Conservation (phyloP, 2,888 invertebrate genomes). For the Hydroisotoma schaefferi region DNA sequence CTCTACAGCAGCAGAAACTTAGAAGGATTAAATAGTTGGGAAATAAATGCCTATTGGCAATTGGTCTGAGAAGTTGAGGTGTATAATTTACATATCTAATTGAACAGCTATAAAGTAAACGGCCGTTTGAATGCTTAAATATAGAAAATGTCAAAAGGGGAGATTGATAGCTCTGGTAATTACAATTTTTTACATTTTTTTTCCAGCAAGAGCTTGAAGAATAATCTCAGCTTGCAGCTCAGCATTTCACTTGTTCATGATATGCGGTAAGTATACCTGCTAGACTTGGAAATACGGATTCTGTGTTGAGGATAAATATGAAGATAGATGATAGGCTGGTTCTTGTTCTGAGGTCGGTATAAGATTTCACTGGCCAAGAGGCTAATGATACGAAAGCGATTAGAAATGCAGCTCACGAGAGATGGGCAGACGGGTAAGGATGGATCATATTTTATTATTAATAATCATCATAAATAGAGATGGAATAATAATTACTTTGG, state of each 20-base stretch:
- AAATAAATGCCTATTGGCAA: conserved; percentile 4
- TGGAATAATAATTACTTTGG: conserved; percentile 15
- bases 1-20: neutral
- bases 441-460: conserved; percentile 12
- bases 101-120: conserved; percentile 27
- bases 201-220: too few relatives aligned
- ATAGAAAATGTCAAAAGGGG: conserved; percentile 19
- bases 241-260: too few relatives aligned
- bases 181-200: conserved; percentile 18
- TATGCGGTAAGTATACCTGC: too few relatives aligned
- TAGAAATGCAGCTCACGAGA: conserved; percentile 17
- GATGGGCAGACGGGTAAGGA: conserved; percentile 13
- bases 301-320: too few relatives aligned
- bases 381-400: conserved; percentile 8
- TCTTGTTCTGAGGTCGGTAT: too few relatives aligned
- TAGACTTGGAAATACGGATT: too few relatives aligned
- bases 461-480: conserved; percentile 19
- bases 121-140: conserved; percentile 17
- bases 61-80: conserved; percentile 6
- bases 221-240: too few relatives aligned
- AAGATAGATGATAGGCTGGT: too few relatives aligned
- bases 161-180: conserved; percentile 19
- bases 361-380: too few relatives aligned
- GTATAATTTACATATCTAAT: conserved; percentile 30
- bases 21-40: neutral